Base-by-base conservation (phyloP, 2,888 invertebrate genomes). In the Lapara coniferarum region DNA sequence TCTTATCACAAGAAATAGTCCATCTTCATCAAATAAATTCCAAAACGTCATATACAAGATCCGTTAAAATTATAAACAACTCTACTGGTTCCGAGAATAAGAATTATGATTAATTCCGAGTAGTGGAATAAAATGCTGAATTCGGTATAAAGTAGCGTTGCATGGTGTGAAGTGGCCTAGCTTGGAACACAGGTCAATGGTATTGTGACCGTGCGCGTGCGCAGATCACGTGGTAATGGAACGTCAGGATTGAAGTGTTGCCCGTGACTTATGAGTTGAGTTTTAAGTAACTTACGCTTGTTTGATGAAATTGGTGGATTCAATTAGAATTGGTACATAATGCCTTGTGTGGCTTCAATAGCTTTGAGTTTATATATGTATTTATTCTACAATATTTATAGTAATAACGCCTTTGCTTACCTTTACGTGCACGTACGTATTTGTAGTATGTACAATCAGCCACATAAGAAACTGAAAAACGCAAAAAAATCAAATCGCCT, bases 141-240 rank as follows among this genome's bases (percentile, higher is more conserved):
- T 63, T 13, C 5, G 19, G 19, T 19, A 49, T 63, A 63, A 16
- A 19, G 16, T 19, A 46, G 2, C 14, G 57, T 13, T 37, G 14
- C 14, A 7, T 12, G 7, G 49, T 63, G 59, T 63, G 46, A 63
- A 49, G 19, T 63, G 46, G 19, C 30, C 57, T 57, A 63, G 46
- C 46, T 72, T 86, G 85, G 86, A 71, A 86, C 87, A 87, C 75
- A 72, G 87, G 87, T 89, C 89, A 86, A 82, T 80, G 83, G 75
- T 81, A 78, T 77, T 71, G 67, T 78, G 82, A 84, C 84, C 85
- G 77, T 78, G 79, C 80, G 78, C 79, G 78, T 71, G 81, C 77
- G 77, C 77, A 70, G 73, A 72, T 76, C 74, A 75, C 75, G 67
- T 67, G 67, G 25, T 13, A 37, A 37, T 37, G 37, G 12, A 19